These are phyloP conservation scores for Danio kyathit DNA, from an alignment of 2,797 vertebrate genomes.

Conservation along the genomic window DNA sequence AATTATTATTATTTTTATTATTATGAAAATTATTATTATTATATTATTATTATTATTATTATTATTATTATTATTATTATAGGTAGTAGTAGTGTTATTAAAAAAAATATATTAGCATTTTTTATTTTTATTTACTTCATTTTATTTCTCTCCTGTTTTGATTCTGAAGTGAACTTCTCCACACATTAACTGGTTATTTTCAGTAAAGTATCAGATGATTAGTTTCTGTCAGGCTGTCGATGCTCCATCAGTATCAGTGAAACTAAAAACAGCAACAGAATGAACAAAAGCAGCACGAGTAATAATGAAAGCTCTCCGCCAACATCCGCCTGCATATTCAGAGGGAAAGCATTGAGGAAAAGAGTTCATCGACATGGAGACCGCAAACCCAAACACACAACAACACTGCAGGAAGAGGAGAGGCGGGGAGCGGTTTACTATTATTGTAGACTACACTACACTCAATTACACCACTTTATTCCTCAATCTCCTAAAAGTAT, in stretches of 20 bases:
- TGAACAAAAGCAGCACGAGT: background rate
- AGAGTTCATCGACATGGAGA: slow-evolving; percentile 65
- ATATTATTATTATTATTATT: no score
- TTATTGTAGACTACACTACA: no score
- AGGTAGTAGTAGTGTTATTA: no score
- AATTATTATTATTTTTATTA: no score
- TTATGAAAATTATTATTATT: no score
- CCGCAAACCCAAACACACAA: slow-evolving; percentile 62
- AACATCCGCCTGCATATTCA: slow-evolving; percentile 22
- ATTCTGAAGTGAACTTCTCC: background rate
- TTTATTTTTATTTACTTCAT: no score
- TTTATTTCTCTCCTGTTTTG: background rate
- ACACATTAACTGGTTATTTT: background rate
- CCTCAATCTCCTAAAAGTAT: no score
- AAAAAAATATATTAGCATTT: no score
- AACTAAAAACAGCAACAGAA: slow-evolving; percentile 10
- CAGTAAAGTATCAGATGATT: background rate
- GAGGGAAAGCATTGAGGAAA: slow-evolving; percentile 34
- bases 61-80: no score
- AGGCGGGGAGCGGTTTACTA: slow-evolving; percentile 43
- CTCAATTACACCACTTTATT: no score
- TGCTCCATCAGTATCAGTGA: slow-evolving; percentile 42
- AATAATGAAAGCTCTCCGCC: background rate
- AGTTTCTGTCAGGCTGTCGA: background rate
- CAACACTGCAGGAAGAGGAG: slow-evolving; percentile 39